Base-by-base conservation (phyloP, 2,797 vertebrate species). In the Acanthopagrus latus region DNA sequence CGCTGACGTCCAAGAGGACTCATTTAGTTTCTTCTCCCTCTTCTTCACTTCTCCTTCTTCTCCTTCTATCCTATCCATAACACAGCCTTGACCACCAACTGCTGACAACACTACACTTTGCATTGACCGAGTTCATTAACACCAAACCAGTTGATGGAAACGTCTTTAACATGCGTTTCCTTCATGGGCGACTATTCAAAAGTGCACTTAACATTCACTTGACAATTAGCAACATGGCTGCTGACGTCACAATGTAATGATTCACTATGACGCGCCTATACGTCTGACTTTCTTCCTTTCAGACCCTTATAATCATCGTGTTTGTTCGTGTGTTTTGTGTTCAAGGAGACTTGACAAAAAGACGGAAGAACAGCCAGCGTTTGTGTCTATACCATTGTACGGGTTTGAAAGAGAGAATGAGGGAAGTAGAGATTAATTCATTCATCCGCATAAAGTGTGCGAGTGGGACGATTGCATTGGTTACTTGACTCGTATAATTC, bases 401-500 rank as follows among this genome's bases (percentile, higher is more conserved):
- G 48, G 4, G 20, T 79, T 38, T 68, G 64, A 81, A 80, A 52
- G 46, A 62, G 41, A 50, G 33, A 20, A 3, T 2, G 16, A 52
- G 17, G 69, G 8, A 47, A 56, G 48, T 1, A 60, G 6, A 63
- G 13, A 48, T 59, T 60, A 1, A 29, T 79, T 88, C 65, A 75
- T 67, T 43, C 18, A 12, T 59, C 3, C 27, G 27, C 27, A 44
- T 68, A 7, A 27, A 33, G 41, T 47, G 46, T 23, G 25, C 11
- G 68, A 72, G 75, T 47, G 56, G 23, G 25, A 63, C 55, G 56
- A 66, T 59, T 58, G 43, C 64, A 64, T 51, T 33, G 59, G 62
- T 74, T 63, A 27, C 33, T 64, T 65, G 73, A 80, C 47, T 59
- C 56, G 76, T 73, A 70, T 76, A 66, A 74, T 72, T 60, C 60